Percentiles rank a stretch among this genome's conserved stretches.
phyloP scores from a whole-genome alignment of 2,113 vertebrate genomes.

The Mixornis gularis region DNA sequence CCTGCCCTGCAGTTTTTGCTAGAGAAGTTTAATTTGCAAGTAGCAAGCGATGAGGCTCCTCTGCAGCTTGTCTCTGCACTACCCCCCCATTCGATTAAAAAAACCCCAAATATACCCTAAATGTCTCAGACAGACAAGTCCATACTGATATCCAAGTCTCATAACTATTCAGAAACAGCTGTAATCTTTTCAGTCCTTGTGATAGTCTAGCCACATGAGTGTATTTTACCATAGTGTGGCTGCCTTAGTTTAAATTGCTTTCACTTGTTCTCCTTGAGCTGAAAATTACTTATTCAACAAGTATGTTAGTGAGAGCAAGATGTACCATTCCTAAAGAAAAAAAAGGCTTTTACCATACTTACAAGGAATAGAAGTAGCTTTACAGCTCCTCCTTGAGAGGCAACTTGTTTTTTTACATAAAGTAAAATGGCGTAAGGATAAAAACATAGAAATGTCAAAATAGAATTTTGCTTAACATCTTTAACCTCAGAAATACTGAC shows the following conservation, averaged over 20 bases:
- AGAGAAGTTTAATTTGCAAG: background rate
- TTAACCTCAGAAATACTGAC: background rate
- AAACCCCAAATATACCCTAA: background rate
- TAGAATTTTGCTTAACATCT: background rate
- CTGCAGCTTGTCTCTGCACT: background rate
- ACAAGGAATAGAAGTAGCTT: background rate
- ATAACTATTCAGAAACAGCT: background rate
- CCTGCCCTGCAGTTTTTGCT: background rate
- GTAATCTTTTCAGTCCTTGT: background rate
- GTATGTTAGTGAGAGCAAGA: background rate
- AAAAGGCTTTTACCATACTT: background rate
- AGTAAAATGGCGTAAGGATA: background rate
- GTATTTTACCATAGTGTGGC: background rate
- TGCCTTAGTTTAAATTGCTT: background rate
- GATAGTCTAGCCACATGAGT: background rate
- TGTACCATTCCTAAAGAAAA: background rate
- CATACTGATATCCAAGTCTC: background rate
- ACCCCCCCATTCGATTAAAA: background rate
- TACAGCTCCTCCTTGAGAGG: background rate
- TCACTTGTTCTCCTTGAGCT: background rate
- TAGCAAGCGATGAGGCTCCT: background rate
- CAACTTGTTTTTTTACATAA: background rate
- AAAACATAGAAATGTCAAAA: background rate
- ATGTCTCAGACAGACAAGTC: background rate
- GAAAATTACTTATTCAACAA: constrained; percentile 12